These are phyloP conservation scores for Dioctria rufipes DNA, from an alignment of 2,888 invertebrate genomes.

Conservation along the genomic window DNA sequence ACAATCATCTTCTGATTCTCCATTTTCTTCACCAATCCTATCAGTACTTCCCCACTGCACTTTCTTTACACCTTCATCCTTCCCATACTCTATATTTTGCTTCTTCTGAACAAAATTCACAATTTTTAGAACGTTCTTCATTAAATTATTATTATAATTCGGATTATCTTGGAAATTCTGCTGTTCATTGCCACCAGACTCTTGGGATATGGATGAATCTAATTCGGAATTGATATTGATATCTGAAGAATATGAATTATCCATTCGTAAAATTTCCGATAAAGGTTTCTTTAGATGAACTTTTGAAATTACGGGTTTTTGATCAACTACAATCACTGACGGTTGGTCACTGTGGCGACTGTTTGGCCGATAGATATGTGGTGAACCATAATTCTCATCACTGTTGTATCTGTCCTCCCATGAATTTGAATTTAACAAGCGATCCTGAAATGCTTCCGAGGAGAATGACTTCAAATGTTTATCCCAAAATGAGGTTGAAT, in stretches of 20 bases:
- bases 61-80: background rate
- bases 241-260: background rate
- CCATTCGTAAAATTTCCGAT: slow-evolving; percentile 12
- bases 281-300: slow-evolving; percentile 9
- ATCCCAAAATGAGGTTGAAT: slow-evolving; percentile 17
- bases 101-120: slow-evolving; percentile 33
- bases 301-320: background rate
- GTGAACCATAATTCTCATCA: too few relatives aligned
- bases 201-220: background rate
- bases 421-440: background rate
- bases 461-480: background rate
- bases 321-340: background rate
- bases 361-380: too few relatives aligned
- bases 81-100: background rate
- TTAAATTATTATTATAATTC: slow-evolving; percentile 14
- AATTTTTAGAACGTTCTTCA: slow-evolving; percentile 28
- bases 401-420: too few relatives aligned
- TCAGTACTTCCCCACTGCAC: background rate
- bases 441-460: background rate
- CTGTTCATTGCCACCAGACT: background rate
- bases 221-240: background rate
- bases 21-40: background rate
- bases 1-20: background rate
- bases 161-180: background rate
- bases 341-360: too few relatives aligned